These are phyloP conservation scores for Drosophila tropicalis DNA, from an alignment of 1,140 invertebrate species.

Conservation along the genomic window DNA sequence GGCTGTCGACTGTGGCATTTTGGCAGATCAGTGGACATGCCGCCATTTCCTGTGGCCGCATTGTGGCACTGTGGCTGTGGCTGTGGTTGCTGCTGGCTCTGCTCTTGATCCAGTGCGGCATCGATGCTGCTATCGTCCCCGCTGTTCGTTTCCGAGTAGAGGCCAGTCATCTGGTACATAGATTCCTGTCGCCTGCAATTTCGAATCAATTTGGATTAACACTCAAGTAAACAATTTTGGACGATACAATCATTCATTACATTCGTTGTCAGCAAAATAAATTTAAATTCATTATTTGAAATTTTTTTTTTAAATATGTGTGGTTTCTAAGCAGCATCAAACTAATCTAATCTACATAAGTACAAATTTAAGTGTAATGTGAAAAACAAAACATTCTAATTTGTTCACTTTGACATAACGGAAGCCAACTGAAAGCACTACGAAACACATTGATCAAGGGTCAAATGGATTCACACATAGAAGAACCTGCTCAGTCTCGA, in stretches of 20 bases:
- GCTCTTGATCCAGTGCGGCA: constrained; percentile 53
- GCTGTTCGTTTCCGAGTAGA: constrained; percentile 89
- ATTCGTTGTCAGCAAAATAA: constrained; percentile 13
- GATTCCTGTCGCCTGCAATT: constrained; percentile 89
- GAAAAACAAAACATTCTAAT: too few species aligned
- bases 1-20: constrained; percentile 91
- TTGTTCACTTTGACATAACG: neutral
- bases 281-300: neutral
- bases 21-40: constrained; percentile 30
- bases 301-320: neutral
- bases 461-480: too few species aligned
- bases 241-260: constrained; percentile 30
- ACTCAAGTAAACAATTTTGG: constrained; percentile 19
- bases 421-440: too few species aligned
- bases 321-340: too few species aligned
- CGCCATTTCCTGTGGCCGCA: constrained; percentile 36
- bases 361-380: too few species aligned
- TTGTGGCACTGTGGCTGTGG: neutral
- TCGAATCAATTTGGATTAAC: constrained; percentile 9
- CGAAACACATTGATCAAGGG: too few species aligned
- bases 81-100: constrained; percentile 8
- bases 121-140: constrained; percentile 84
- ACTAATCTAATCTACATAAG: too few species aligned
- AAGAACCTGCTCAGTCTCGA: too few species aligned
- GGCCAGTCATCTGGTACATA: constrained; percentile 94